A percentile compares a stretch with the other conserved stretches of the same genome.
Conservation (phyloP, 2,888 invertebrate species). For the Stegana nigrithorax region DNA sequence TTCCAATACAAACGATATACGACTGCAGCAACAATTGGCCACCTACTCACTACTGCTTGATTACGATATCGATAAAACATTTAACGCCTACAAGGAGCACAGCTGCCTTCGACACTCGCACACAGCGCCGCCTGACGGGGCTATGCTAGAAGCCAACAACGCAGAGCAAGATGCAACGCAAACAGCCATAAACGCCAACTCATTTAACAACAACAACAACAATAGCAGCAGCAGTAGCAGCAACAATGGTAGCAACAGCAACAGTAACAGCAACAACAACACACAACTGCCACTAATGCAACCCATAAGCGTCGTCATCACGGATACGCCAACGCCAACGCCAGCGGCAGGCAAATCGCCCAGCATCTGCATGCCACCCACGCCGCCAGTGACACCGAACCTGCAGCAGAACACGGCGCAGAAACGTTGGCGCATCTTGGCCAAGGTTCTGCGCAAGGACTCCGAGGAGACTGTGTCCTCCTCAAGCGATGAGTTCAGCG, state of each 20-base stretch:
- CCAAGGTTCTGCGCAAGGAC: constrained; percentile 72
- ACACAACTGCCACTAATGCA: background rate
- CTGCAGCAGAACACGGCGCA: constrained; percentile 71
- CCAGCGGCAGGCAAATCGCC: constrained; percentile 15
- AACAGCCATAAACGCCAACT: constrained; percentile 20
- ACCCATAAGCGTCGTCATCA: constrained; percentile 35
- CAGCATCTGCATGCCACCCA: constrained; percentile 50
- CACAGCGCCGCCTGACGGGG: background rate
- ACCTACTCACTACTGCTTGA: constrained; percentile 62
- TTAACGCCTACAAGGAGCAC: constrained; percentile 66
- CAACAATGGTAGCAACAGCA: constrained; percentile 13
- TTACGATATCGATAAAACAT: constrained; percentile 67
- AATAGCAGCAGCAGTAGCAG: constrained; percentile 11
- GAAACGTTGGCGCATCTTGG: constrained; percentile 78
- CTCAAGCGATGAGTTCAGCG: constrained; percentile 61
- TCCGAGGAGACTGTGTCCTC: constrained; percentile 66
- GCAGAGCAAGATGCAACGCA: background rate
- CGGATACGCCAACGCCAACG: constrained; percentile 17
- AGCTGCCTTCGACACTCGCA: constrained; percentile 35
- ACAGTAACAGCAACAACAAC: background rate
- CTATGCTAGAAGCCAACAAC: background rate
- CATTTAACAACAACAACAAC: constrained; percentile 1
- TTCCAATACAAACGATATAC: constrained; percentile 4
- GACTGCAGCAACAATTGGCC: constrained; percentile 10
- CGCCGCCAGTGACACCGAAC: constrained; percentile 64